Conservation (phyloP, 2,797 vertebrate genomes). For the Holocentrus rufus region DNA sequence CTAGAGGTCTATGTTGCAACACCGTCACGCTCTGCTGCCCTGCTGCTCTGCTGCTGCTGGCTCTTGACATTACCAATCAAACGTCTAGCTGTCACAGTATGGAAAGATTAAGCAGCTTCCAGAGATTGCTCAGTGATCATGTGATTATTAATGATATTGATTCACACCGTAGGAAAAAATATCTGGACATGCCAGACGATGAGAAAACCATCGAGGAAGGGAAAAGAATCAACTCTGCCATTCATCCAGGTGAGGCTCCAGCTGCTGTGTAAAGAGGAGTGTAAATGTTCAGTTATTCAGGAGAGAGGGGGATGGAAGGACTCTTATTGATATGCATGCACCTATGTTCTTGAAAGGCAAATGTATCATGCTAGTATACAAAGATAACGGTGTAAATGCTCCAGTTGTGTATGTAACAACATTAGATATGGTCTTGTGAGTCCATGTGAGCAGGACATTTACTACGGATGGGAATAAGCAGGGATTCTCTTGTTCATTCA, state of each 20-base stretch:
- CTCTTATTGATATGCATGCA: too few relatives aligned
- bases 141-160: constrained; percentile 29
- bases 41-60: constrained; percentile 11
- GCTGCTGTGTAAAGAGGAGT: neutral
- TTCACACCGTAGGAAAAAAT: constrained; percentile 72
- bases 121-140: constrained; percentile 19
- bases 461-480: too few relatives aligned
- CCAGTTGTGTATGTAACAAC: neutral
- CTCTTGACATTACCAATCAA: constrained; percentile 10
- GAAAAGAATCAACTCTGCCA: constrained; percentile 51
- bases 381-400: neutral
- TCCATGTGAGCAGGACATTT: too few relatives aligned
- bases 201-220: constrained; percentile 67
- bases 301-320: neutral
- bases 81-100: constrained; percentile 2
- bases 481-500: too few relatives aligned
- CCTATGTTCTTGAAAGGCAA: neutral
- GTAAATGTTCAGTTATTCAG: neutral
- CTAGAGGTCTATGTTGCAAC: constrained; percentile 75
- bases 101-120: constrained; percentile 7
- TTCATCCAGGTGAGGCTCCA: constrained; percentile 74
- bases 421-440: neutral
- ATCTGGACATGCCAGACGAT: constrained; percentile 74
- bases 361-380: neutral
- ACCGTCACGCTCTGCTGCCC: constrained; percentile 15